Base-by-base conservation (phyloP, 2,113 vertebrate species). In the Lepidothrix coronata region DNA sequence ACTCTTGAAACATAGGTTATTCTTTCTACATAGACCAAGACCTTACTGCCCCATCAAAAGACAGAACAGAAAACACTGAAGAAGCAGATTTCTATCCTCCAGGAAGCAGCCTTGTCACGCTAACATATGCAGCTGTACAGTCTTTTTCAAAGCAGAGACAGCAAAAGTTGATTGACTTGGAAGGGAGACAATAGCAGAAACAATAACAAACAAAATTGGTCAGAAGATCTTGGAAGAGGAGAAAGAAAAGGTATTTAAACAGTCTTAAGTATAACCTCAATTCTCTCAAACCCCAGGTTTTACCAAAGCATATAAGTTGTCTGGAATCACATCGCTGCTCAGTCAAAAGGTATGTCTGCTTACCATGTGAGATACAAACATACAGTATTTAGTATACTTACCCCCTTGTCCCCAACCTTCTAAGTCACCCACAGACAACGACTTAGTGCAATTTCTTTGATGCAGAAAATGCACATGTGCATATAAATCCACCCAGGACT, bases 401-500 rank as follows among this genome's bases (percentile, higher is more conserved):
- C 61, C 83, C 73, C 16, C 2, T 17, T 74, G 41, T 68, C 70
- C 58, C 88, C 82, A 95, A 49, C 73, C 73, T 93, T 87, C 62
- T 89, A 89, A 81, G 73, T 85, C 76, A 93, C 73, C 20, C 70
- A 96, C 92, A 93, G 84, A 81, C 70, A 89, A 71, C 51, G 72
- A 85, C 65, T 95, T 86, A 87, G 57, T 63, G 80, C 52, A 81
- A 90, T 92, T 89, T 91, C 68, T 94, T 88, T 89, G 49, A 84
- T 67, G 77, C 3, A 84, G 59, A 85, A 95, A 96, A 92, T 4
- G 13, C 55, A 89, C 44, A 82, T 39, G 52, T 80, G 67, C 54
- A 89, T 63, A 85, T 49, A 92, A 92, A 89, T 65, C 83, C 76
- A 96, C 78, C 37, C 91, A 94, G 66, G 62, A 89, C 48, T 83